A percentile compares a stretch with the other conserved stretches of the same genome.
These are phyloP conservation scores for Conops quadrifasciatus DNA, from an alignment of 2,888 invertebrate species.

Conservation along the genomic window DNA sequence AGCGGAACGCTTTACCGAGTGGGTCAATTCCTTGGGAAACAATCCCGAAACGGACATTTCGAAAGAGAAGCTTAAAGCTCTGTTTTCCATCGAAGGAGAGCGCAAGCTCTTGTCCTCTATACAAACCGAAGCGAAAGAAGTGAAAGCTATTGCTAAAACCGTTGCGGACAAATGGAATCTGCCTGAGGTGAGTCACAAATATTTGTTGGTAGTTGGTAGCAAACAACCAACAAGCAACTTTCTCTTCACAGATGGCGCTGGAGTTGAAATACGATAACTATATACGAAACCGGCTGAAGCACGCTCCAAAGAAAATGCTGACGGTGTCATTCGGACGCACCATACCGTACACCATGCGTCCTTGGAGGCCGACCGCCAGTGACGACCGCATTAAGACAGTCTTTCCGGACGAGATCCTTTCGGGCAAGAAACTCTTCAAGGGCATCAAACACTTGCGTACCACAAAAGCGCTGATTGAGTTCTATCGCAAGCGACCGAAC, in stretches of 20 bases:
- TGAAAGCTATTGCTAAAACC: slow-evolving; percentile 60
- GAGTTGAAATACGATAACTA: slow-evolving; percentile 61
- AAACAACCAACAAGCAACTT: slow-evolving; percentile 22
- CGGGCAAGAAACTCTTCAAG: slow-evolving; percentile 59
- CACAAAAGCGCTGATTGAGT: slow-evolving; percentile 56
- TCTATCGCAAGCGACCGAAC: slow-evolving; percentile 55
- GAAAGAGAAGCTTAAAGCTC: slow-evolving; percentile 58
- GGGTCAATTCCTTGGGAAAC: slow-evolving; percentile 60
- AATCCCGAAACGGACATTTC: slow-evolving; percentile 56
- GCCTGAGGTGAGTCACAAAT: slow-evolving; percentile 54
- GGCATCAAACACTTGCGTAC: slow-evolving; percentile 63
- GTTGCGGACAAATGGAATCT: slow-evolving; percentile 61
- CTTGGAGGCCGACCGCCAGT: slow-evolving; percentile 51
- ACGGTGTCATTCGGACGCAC: slow-evolving; percentile 62
- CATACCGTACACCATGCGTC: slow-evolving; percentile 56
- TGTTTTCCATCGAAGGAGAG: slow-evolving; percentile 62
- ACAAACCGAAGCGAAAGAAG: slow-evolving; percentile 60
- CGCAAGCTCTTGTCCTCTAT: slow-evolving; percentile 58
- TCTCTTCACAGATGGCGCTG: slow-evolving; percentile 56
- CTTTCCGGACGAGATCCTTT: slow-evolving; percentile 59
- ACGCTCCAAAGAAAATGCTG: slow-evolving; percentile 45
- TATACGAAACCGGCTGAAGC: slow-evolving; percentile 50
- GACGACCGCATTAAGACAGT: slow-evolving; percentile 56
- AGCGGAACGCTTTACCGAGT: slow-evolving; percentile 61
- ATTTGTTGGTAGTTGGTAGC: not conserved